Conservation (phyloP, 2,888 invertebrate species). For the Tenthredo livida region DNA sequence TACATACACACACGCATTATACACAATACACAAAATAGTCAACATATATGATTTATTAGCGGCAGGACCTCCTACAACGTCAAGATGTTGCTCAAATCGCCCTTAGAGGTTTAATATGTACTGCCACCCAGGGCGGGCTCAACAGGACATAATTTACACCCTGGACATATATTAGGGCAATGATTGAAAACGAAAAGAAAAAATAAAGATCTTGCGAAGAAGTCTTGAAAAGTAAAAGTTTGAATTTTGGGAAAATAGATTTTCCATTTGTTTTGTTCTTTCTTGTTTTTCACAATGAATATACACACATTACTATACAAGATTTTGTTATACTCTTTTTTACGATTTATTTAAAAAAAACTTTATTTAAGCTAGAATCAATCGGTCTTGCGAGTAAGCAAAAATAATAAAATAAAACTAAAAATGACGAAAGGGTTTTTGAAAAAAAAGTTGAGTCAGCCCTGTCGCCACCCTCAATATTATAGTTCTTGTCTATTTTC, state of each 20-base stretch:
- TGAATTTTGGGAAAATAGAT: background rate
- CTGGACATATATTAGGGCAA: background rate
- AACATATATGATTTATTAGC: conserved; percentile 40
- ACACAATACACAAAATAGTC: conserved; percentile 35
- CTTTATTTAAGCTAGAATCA: background rate
- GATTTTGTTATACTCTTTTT: background rate
- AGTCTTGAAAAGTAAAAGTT: background rate
- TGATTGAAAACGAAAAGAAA: background rate
- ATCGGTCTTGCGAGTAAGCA: background rate
- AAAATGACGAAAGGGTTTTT: background rate
- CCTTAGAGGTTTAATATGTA: conserved; percentile 56
- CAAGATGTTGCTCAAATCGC: conserved; percentile 59
- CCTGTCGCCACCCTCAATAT: conserved; percentile 37
- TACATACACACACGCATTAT: background rate
- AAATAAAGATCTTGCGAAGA: background rate
- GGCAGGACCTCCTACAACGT: conserved; percentile 57
- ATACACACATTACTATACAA: no score
- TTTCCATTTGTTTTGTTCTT: background rate
- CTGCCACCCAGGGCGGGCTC: conserved; percentile 55
- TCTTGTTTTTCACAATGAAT: background rate
- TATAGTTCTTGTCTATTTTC: conserved; percentile 43
- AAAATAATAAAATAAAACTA: background rate
- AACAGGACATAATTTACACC: conserved; percentile 28
- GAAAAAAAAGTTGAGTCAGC: background rate
- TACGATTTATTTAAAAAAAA: background rate